Evolutionary conservation across 1,140 invertebrate genomes (phyloP).

Genomic region (Macrotrachela quadricornifera): DNA sequence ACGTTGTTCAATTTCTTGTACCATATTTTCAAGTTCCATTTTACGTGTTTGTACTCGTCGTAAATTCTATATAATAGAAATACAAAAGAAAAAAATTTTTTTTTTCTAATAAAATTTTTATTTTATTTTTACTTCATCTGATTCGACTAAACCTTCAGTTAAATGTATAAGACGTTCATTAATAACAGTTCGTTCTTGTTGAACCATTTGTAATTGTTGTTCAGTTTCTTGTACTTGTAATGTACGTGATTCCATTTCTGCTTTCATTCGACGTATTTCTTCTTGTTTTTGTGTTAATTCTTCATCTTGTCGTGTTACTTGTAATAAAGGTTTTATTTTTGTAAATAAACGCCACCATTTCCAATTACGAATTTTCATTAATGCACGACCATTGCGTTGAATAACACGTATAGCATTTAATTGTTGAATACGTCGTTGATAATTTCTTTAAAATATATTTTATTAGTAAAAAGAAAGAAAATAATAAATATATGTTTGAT

Average conservation of each 20-base stretch:
- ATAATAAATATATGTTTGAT: too few species aligned
- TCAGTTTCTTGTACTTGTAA: constrained; percentile 49
- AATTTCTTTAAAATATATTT: constrained; percentile 41
- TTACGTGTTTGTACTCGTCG: constrained; percentile 45
- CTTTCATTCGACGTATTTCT: constrained; percentile 68
- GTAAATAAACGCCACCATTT: constrained; percentile 98
- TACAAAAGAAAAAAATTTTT: too few species aligned
- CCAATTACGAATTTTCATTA: constrained; percentile 92
- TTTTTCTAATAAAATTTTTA: too few species aligned
- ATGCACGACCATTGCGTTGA: constrained; percentile 92
- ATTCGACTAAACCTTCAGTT: constrained; percentile 81
- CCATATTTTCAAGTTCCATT: constrained; percentile 80
- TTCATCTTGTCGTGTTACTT: constrained; percentile 92
- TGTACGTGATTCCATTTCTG: constrained; percentile 57
- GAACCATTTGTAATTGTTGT: constrained; percentile 34
- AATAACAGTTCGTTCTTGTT: constrained; percentile 75
- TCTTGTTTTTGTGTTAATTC: constrained; percentile 88
- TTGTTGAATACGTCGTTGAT: constrained; percentile 86
- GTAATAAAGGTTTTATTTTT: constrained; percentile 42
- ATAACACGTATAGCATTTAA: constrained; percentile 94
- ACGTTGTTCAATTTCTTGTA: constrained; percentile 77
- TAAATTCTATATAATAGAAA: too few species aligned
- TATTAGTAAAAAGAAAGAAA: too few species aligned
- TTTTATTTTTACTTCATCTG: constrained; percentile 45
- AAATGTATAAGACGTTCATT: constrained; percentile 61